phyloP scores from a whole-genome alignment of 2,797 vertebrate genomes.

The Nannoperca australis region DNA sequence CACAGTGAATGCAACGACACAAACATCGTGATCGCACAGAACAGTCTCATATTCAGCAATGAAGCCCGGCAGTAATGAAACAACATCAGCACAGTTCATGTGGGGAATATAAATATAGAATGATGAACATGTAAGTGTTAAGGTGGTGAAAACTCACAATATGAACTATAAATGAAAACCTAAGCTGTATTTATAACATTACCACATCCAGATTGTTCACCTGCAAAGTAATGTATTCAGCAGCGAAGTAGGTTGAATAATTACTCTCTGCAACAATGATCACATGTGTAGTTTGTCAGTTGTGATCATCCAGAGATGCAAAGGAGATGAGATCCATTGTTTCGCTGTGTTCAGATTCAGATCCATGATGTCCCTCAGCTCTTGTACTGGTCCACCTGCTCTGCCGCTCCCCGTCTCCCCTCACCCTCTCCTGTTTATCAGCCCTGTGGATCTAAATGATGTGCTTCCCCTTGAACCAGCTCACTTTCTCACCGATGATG shows the following conservation, averaged over 20 bases:
- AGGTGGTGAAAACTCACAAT: background rate
- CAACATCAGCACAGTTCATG: no score
- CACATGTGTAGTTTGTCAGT: conserved; percentile 37
- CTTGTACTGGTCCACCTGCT: background rate
- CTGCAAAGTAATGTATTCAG: conserved; percentile 36
- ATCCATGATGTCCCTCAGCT: background rate
- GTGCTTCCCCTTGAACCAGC: conserved; percentile 11
- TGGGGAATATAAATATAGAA: background rate
- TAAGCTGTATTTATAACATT: background rate
- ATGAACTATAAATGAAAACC: background rate
- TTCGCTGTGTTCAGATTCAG: background rate
- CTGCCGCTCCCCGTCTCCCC: background rate
- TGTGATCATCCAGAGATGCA: conserved; percentile 28
- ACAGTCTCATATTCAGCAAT: background rate
- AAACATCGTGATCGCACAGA: background rate
- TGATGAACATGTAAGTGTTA: background rate
- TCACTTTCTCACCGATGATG: conserved; percentile 21
- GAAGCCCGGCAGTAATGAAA: background rate
- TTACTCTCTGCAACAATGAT: conserved; percentile 39
- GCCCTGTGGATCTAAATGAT: conserved; percentile 16
- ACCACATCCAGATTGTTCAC: conserved; percentile 23
- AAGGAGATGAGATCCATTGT: conserved; percentile 45
- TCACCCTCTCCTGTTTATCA: background rate
- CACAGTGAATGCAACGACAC: background rate
- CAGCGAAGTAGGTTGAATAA: conserved; percentile 32